phyloP scores from a whole-genome alignment of 2,113 vertebrate species.

The Callospermophilus lateralis region DNA sequence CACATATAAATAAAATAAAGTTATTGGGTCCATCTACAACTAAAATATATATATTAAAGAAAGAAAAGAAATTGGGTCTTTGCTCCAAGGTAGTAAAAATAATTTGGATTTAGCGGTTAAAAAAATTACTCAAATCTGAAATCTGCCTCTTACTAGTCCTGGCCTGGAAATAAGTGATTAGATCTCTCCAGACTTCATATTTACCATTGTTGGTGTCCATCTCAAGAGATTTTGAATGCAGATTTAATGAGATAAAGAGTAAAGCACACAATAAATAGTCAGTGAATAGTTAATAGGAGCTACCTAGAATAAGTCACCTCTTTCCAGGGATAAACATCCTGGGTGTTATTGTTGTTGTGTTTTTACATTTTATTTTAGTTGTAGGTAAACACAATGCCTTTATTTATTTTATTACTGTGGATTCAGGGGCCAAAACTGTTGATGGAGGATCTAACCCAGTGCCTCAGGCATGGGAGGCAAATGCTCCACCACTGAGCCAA shows the following conservation, averaged over 20 bases:
- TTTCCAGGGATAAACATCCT: not conserved
- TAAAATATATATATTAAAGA: too few species aligned
- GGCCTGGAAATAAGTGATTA: constrained; percentile 22
- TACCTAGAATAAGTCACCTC: not conserved
- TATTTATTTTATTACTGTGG: too few species aligned
- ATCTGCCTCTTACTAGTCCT: constrained; percentile 26
- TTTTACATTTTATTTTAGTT: too few species aligned
- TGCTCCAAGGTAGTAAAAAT: constrained; percentile 25
- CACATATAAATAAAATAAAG: too few species aligned
- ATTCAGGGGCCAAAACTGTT: too few species aligned
- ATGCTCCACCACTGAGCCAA: too few species aligned
- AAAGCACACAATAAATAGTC: not conserved
- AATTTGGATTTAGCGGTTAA: not conserved
- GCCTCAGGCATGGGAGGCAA: too few species aligned
- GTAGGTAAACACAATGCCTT: too few species aligned
- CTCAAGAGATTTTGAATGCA: not conserved
- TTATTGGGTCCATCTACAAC: too few species aligned
- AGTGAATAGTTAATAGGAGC: not conserved
- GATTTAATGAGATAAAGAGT: constrained; percentile 1
- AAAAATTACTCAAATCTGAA: constrained; percentile 27
- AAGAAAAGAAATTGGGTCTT: not conserved
- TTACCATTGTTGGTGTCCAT: constrained; percentile 10
- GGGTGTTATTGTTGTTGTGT: too few species aligned
- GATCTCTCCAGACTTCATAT: not conserved
- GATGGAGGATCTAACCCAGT: too few species aligned